Base-by-base conservation (phyloP, 1,140 invertebrate species). In the Bombus confusus region DNA sequence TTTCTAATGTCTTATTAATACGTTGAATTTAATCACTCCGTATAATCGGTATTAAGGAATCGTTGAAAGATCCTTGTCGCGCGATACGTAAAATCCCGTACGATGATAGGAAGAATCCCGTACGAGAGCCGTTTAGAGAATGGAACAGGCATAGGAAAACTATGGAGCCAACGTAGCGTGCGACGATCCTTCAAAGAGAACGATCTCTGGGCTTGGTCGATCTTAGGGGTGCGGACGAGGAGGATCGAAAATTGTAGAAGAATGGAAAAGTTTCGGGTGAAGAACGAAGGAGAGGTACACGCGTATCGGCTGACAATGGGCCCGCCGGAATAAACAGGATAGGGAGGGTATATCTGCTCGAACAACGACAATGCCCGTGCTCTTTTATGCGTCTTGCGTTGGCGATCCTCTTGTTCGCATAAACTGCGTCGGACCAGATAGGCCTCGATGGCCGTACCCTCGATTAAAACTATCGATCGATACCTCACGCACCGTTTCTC, bases 401-500 rank as follows among this genome's bases (percentile, higher is more conserved):
- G 92, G 90, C 91, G 91, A 93, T 90, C 73, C 80, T 83, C 91
- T 91, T 92, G 91, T 91, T 91, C 88, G 82, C 90, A 93, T 91
- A 92, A 93, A 92, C 75, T 87, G 37, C 78, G 82, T 69, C 86
- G 73, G 41, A n/a, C 47, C 71, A 88, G 87, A 90, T 89, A 92
- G 87, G 75, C 78, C 83, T 59, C 87, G 91, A 89, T 91, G 88
- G 37, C 80, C 74, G 77, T 78, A 86, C 80, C 81, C 74, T 90
- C 86, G 87, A 91, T 93, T 91, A 91, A 91, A 92, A 91, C 86
- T 88, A 91, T 91, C 87, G 86, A 90, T 92, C 83, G 86, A 90
- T 88, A 82, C 85, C 59, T 87, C 43, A 39, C 80, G 28, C 28
- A 69, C 78, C 71, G 47, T 77, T 34, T 39, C 37, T 39, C n/a